These are phyloP conservation scores for Jaculus jaculus DNA, from an alignment of 2,113 vertebrate genomes.

Conservation along the genomic window DNA sequence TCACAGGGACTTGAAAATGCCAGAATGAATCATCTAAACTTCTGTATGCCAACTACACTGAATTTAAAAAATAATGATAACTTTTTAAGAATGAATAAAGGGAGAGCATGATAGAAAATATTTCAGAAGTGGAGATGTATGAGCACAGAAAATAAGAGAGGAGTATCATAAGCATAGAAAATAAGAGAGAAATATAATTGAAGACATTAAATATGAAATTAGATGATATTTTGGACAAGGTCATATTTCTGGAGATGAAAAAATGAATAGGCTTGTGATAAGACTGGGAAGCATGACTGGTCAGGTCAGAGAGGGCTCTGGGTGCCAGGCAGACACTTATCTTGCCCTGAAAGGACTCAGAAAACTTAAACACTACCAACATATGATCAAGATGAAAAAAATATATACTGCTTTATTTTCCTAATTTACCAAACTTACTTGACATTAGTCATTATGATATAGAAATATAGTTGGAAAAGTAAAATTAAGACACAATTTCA, in stretches of 20 bases:
- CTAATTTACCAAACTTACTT: neutral
- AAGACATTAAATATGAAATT: neutral
- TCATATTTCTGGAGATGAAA: neutral
- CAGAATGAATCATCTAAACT: no score
- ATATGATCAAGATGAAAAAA: neutral
- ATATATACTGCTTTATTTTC: neutral
- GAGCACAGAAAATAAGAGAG: neutral
- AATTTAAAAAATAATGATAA: no score
- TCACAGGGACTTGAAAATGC: no score
- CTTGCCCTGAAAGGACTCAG: neutral
- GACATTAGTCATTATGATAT: neutral
- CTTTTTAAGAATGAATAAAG: neutral
- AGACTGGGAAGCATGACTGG: neutral
- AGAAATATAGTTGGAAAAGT: neutral
- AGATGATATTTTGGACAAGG: neutral
- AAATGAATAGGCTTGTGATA: neutral
- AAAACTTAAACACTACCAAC: neutral
- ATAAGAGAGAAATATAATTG: neutral
- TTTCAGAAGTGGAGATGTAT: neutral
- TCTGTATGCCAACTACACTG: no score
- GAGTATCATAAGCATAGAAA: neutral
- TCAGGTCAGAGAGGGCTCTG: neutral
- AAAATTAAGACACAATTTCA: neutral
- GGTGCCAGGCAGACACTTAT: neutral
- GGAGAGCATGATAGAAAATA: neutral